Percentiles rank a stretch among this genome's conserved stretches.
Conservation (phyloP, 2,888 invertebrate genomes). For the Gonocerus acuteangulatus region DNA sequence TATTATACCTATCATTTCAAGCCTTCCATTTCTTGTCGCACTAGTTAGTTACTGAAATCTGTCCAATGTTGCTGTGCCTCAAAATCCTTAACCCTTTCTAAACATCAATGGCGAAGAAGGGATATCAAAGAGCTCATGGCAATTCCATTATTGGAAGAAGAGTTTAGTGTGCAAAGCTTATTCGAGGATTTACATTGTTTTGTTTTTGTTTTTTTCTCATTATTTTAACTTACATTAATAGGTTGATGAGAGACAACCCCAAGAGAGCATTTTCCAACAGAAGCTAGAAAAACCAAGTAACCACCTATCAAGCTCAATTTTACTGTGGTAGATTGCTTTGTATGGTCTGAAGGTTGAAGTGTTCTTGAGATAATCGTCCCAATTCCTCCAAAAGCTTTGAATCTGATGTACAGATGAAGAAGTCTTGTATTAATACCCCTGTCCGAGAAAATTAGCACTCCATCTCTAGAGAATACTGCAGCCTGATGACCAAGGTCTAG, state of each 20-base stretch:
- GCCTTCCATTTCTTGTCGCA: too few species aligned
- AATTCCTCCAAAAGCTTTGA: constrained; percentile 46
- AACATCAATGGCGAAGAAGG: too few species aligned
- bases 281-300: constrained; percentile 35
- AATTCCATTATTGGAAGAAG: too few species aligned
- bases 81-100: too few species aligned
- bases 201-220: too few species aligned
- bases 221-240: constrained; percentile 15
- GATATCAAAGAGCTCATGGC: too few species aligned
- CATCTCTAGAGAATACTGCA: constrained; percentile 47
- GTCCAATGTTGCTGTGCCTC: too few species aligned
- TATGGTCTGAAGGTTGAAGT: constrained; percentile 32
- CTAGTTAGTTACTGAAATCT: too few species aligned
- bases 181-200: too few species aligned
- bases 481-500: constrained; percentile 43
- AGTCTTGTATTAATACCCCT: constrained; percentile 44
- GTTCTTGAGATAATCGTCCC: constrained; percentile 47
- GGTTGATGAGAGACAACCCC: constrained; percentile 28
- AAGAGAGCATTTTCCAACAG: constrained; percentile 34
- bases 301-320: constrained; percentile 36
- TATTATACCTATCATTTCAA: too few species aligned
- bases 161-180: too few species aligned
- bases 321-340: constrained; percentile 17
- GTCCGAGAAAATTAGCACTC: constrained; percentile 45
- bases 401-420: constrained; percentile 48